Percentiles rank a stretch among this genome's conserved stretches.
Evolutionary conservation across 2,797 vertebrate species (phyloP).

Genomic region (Phylloscopus collybita): DNA sequence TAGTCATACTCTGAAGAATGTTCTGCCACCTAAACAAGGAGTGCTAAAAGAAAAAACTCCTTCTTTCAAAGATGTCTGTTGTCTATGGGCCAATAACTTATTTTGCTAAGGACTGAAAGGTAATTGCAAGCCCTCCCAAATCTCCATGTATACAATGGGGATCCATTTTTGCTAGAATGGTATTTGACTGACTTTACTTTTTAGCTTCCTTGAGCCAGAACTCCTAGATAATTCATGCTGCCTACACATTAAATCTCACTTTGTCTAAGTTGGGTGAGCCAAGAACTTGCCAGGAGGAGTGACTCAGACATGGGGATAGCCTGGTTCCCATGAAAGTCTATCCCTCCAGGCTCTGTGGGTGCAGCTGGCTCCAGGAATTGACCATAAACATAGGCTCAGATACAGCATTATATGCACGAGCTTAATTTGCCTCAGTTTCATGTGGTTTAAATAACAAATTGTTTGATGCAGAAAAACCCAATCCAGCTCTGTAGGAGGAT

Average conservation of each 20-base stretch:
- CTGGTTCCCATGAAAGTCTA: background rate
- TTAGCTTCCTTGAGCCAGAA: background rate
- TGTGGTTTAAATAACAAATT: background rate
- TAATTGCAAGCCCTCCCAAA: background rate
- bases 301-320: background rate
- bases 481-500: background rate
- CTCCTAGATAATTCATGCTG: background rate
- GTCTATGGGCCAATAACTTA: background rate
- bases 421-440: background rate
- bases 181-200: background rate
- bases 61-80: background rate
- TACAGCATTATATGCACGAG: background rate
- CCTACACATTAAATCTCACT: background rate
- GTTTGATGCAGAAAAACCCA: background rate
- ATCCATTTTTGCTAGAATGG: background rate
- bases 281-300: background rate
- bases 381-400: background rate
- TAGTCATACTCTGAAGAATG: background rate
- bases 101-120: background rate
- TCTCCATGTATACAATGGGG: fast-evolving
- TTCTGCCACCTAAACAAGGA: background rate
- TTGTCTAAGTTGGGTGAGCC: background rate
- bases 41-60: background rate
- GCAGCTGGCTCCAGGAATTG: background rate
- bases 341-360: background rate